phyloP scores from a whole-genome alignment of 2,797 vertebrate genomes.

The Sebastiscus albofasciatus region DNA sequence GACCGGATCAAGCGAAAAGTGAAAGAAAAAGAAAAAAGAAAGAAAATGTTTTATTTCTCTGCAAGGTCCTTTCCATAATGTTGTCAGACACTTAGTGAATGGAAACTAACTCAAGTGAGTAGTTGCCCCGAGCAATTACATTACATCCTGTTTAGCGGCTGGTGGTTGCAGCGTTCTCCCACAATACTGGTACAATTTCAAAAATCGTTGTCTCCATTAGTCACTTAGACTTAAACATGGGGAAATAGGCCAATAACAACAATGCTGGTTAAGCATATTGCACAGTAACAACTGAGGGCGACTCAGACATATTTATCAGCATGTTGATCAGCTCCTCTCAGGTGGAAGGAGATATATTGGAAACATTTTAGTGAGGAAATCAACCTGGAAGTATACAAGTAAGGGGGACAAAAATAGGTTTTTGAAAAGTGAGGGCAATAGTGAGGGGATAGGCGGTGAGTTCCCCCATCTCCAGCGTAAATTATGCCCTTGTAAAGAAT shows the following conservation, averaged over 20 bases:
- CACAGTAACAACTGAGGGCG: neutral
- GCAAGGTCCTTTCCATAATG: no score
- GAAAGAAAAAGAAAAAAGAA: no score
- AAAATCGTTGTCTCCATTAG: neutral
- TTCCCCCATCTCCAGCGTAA: neutral
- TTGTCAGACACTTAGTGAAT: no score
- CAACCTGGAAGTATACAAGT: neutral
- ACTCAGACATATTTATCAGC: neutral
- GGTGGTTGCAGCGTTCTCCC: fast-evolving
- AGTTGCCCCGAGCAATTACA: no score
- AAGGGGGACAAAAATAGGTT: neutral
- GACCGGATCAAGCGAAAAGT: no score
- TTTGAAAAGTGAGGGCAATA: neutral
- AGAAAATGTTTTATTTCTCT: no score
- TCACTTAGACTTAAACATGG: neutral
- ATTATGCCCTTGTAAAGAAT: neutral
- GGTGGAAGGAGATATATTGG: neutral
- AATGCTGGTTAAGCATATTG: neutral
- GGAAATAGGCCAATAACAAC: neutral
- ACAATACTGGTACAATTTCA: neutral
- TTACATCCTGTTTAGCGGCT: no score
- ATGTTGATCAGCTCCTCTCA: neutral
- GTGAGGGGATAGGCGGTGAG: no score
- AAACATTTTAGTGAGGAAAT: neutral
- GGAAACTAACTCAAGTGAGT: no score